These are phyloP conservation scores for Alethe diademata DNA, from an alignment of 2,113 vertebrate genomes.

Conservation along the genomic window DNA sequence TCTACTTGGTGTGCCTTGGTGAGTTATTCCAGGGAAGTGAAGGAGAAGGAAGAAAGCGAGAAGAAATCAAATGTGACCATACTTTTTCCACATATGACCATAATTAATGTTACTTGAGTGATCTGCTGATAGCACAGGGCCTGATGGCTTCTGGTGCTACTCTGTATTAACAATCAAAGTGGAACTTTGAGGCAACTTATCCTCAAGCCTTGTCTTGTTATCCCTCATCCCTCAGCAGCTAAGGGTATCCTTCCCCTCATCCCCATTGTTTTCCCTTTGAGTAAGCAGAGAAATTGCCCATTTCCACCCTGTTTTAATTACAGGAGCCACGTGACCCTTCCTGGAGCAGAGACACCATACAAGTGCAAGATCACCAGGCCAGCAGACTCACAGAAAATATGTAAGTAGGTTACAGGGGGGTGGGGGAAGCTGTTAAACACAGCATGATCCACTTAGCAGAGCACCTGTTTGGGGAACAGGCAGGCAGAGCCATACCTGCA, in stretches of 20 bases:
- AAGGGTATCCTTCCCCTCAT: not conserved
- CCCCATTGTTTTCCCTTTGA: fast-evolving
- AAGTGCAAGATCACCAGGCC: not conserved
- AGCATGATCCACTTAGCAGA: conserved; percentile 9
- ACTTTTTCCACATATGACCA: not conserved
- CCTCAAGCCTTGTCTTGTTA: not conserved
- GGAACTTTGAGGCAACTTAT: not conserved
- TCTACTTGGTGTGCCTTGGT: not conserved
- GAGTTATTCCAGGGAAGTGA: not conserved
- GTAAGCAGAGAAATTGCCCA: not conserved
- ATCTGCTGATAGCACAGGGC: not conserved
- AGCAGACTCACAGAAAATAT: not conserved
- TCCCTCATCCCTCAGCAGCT: not conserved
- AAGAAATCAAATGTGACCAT: not conserved
- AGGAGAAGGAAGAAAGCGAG: not conserved
- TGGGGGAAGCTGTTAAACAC: not conserved
- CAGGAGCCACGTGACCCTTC: not conserved
- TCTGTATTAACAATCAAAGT: not conserved
- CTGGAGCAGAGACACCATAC: not conserved
- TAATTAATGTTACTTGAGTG: not conserved
- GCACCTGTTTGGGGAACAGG: not conserved
- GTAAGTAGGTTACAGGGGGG: conserved; percentile 29
- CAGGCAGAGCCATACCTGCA: not conserved
- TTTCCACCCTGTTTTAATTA: conserved; percentile 18
- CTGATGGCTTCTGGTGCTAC: not conserved